Evolutionary conservation across 2,797 vertebrate species (phyloP).

Genomic region (Ataeniobius toweri): DNA sequence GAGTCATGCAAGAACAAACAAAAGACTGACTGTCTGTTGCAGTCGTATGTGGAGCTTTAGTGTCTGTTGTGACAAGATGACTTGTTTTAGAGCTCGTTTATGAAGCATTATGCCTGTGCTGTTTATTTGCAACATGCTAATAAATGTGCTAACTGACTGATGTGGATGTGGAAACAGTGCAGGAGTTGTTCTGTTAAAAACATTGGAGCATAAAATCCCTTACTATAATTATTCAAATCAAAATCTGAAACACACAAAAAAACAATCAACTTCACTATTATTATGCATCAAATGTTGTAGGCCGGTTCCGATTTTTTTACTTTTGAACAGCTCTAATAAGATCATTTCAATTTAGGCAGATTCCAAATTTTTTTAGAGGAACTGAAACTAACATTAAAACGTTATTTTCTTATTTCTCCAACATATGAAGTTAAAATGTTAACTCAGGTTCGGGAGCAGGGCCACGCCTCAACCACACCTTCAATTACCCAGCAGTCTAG

Average conservation of each 20-base stretch:
- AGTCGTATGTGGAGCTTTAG: slow-evolving; percentile 48
- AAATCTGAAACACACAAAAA: background rate
- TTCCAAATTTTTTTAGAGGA: background rate
- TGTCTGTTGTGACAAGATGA: slow-evolving; percentile 57
- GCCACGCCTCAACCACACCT: too few relatives aligned
- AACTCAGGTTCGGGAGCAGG: too few relatives aligned
- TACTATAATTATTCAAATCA: background rate
- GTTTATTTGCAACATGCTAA: slow-evolving; percentile 17
- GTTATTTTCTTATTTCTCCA: background rate
- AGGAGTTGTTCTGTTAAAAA: background rate
- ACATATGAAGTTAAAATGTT: background rate
- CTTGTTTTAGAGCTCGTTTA: slow-evolving; percentile 42
- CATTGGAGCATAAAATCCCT: background rate
- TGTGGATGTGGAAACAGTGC: slow-evolving; percentile 15
- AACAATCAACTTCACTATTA: background rate
- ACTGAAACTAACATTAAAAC: background rate
- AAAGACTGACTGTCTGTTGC: slow-evolving; percentile 57
- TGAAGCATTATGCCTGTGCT: slow-evolving; percentile 13
- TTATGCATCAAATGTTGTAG: background rate
- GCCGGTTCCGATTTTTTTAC: background rate
- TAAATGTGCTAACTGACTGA: slow-evolving; percentile 26
- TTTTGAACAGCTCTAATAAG: background rate
- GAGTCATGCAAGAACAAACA: slow-evolving; percentile 66
- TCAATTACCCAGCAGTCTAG: too few relatives aligned
- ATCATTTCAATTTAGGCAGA: background rate